Base-by-base conservation (phyloP, 2,113 vertebrate species). In the Alosa alosa region DNA sequence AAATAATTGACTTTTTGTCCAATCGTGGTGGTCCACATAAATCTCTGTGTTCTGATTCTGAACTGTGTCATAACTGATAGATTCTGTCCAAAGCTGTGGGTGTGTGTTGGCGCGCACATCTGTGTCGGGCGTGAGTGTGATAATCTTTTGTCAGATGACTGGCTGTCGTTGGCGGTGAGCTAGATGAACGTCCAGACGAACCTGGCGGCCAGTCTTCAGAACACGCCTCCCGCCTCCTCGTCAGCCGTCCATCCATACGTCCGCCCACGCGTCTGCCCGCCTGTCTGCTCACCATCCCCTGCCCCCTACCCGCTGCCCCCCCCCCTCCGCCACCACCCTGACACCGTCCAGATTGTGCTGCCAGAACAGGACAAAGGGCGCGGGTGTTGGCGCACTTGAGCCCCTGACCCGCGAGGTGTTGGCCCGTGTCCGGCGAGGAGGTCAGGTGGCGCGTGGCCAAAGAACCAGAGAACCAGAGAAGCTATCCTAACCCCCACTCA, bases 361-460 rank as follows among this genome's bases (percentile, higher is more conserved):
- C 68, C 68, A 75, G 68, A 75, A 0, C 39, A 39, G 11, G 68
- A 75, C 68, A 75, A 39, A 75, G 68, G 10, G 25, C n/a, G 64
- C 64, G 25, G 64, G 64, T 25, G 64, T 72, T n/a, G 25, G 7
- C 64, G 1, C 64, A 72, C 64, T 72, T 72, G 64, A 72, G 64
- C 64, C 64, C 64, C 64, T 72, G 64, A 72, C 25, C 64, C 11
- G 64, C n/a, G 25, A 72, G 64, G 64, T 72, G 64, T 72, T 25
- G 25, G 64, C 64, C 64, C 25, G 22, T 72, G 55, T 57, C 55
- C 55, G 55, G 55, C 18, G 55, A 4, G 55, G 55, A 20, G 55
- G 17, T 52, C 50, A 17, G 3, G 50, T 52, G 50, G 50, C 11
- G 50, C 17, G 60, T 64, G 60, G n/a, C 41, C 31, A 31, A 31